These are phyloP conservation scores for Drosophila simulans DNA, from an alignment of 1,140 invertebrate genomes.

Conservation along the genomic window DNA sequence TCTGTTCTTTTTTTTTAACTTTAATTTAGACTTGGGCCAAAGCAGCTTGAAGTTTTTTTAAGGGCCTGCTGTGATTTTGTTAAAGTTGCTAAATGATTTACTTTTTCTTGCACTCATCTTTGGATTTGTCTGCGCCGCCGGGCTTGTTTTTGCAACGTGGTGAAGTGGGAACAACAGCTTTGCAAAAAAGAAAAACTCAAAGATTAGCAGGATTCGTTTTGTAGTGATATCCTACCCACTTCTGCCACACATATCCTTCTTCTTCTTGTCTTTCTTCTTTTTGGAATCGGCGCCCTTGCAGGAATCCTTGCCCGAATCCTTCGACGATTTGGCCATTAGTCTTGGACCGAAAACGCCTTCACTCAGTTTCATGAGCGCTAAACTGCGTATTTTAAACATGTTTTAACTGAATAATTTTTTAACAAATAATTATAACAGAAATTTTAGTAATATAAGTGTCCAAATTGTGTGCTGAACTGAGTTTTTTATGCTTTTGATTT, in stretches of 20 bases:
- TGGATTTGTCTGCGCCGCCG: not conserved
- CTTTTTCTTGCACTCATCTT: not conserved
- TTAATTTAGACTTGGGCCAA: not conserved
- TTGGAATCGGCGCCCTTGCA: not conserved
- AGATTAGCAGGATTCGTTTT: too few relatives aligned
- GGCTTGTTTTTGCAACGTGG: constrained; percentile 9
- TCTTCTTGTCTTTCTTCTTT: not conserved
- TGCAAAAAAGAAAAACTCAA: not conserved
- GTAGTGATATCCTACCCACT: not conserved
- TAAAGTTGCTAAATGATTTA: not conserved
- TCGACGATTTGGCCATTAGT: not conserved
- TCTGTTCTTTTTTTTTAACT: not conserved
- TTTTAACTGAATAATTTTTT: not conserved
- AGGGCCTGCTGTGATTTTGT: constrained; percentile 1
- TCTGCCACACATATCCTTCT: not conserved
- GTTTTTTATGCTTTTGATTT: not conserved
- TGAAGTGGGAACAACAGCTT: not conserved
- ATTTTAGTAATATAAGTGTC: not conserved
- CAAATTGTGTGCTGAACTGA: not conserved
- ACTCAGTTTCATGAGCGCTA: not conserved
- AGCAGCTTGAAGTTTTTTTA: not conserved
- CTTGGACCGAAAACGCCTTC: not conserved
- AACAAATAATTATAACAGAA: not conserved
- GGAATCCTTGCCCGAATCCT: not conserved
- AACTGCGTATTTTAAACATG: not conserved